Conservation (phyloP, 2,797 vertebrate genomes). For the Holocentrus rufus region DNA sequence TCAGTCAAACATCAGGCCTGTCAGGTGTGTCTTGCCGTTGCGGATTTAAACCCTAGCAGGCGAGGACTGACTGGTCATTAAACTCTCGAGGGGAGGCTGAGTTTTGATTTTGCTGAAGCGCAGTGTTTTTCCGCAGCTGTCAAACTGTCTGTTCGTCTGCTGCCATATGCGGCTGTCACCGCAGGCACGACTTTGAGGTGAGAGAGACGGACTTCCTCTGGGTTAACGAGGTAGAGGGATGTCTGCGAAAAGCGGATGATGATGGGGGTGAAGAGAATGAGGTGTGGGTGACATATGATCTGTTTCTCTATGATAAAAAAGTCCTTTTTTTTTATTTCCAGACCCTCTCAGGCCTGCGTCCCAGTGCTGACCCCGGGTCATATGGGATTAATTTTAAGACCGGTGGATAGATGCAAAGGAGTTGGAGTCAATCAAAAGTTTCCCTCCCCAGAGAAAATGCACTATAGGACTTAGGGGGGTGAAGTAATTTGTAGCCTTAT, state of each 20-base stretch:
- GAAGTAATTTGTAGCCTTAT: not conserved
- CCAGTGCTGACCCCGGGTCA: slow-evolving; percentile 36
- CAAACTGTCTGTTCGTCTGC: slow-evolving; percentile 66
- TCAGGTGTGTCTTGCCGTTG: slow-evolving; percentile 65
- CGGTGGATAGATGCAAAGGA: slow-evolving; percentile 24
- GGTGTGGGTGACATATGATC: slow-evolving; percentile 5
- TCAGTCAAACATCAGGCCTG: slow-evolving; percentile 77
- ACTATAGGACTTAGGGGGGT: slow-evolving; percentile 21
- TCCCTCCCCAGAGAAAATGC: not conserved
- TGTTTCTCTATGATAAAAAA: slow-evolving; percentile 16
- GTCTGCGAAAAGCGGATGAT: slow-evolving; percentile 5
- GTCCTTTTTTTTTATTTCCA: slow-evolving; percentile 12
- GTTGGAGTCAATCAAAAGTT: slow-evolving; percentile 38
- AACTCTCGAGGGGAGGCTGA: slow-evolving; percentile 68
- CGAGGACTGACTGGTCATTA: slow-evolving; percentile 72
- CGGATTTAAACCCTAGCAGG: slow-evolving; percentile 54
- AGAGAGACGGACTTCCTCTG: slow-evolving; percentile 53
- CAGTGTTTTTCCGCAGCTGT: slow-evolving; percentile 73
- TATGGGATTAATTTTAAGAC: slow-evolving; percentile 48
- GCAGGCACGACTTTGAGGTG: slow-evolving; percentile 55
- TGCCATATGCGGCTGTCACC: slow-evolving; percentile 66
- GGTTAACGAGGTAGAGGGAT: slow-evolving; percentile 63
- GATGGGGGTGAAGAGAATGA: slow-evolving; percentile 28
- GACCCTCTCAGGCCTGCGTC: slow-evolving; percentile 15
- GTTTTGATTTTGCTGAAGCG: slow-evolving; percentile 66